These are phyloP conservation scores for Henricia sp. DNA, from an alignment of 53 echinoderm and acorn worm genomes.

Conservation along the genomic window DNA sequence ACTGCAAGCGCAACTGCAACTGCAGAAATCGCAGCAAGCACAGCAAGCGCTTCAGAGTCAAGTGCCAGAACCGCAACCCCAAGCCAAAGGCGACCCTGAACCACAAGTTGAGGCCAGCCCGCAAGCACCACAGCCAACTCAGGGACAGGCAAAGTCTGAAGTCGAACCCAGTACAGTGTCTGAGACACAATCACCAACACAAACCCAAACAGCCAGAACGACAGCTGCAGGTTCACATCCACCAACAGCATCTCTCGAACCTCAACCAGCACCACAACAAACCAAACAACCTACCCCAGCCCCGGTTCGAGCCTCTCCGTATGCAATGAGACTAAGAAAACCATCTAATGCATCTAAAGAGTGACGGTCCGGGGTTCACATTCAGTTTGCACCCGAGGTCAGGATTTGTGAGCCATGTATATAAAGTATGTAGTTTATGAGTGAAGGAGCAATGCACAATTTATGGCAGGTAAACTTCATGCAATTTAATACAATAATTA, in stretches of 20 bases:
- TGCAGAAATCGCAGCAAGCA: not conserved
- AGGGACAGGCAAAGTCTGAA: constrained; percentile 13
- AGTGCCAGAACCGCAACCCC: constrained; percentile 12
- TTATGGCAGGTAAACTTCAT: no score
- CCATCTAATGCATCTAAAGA: constrained; percentile 71
- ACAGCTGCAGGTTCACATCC: constrained; percentile 20
- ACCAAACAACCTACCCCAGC: constrained; percentile 31
- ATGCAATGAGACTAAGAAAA: constrained; percentile 93
- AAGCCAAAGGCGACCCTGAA: not conserved
- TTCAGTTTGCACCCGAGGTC: no score
- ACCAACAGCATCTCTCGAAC: constrained; percentile 29
- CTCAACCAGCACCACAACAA: constrained; percentile 54
- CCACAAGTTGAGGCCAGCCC: constrained; percentile 28
- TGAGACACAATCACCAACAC: constrained; percentile 14
- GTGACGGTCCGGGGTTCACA: no score
- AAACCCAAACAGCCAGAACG: constrained; percentile 16
- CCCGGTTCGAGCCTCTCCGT: constrained; percentile 75
- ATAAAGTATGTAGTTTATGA: no score
- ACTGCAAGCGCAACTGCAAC: constrained; percentile 21
- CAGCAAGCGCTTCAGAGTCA: constrained; percentile 26
- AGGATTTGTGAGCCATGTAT: no score
- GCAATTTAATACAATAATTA: no score
- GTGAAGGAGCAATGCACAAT: no score
- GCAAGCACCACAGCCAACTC: not conserved
- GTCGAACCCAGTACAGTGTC: constrained; percentile 36